Evolutionary conservation across 1,140 invertebrate genomes (phyloP).

Genomic region (Macrocentrus cingulum): DNA sequence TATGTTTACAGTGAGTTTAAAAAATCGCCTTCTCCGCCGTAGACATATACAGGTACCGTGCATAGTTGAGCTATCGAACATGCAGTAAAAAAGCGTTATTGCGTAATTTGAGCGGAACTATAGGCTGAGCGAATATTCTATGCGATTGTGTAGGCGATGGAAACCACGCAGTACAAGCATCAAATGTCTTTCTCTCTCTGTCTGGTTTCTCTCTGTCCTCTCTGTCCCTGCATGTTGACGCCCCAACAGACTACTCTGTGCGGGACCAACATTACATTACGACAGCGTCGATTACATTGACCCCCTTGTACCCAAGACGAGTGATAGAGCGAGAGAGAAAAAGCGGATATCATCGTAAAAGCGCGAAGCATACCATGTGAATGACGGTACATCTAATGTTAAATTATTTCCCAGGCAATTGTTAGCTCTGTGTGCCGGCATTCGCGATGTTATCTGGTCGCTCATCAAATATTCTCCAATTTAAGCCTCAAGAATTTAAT

Average conservation of each 20-base stretch:
- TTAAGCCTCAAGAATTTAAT: no score
- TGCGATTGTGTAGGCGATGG: conserved; percentile 25
- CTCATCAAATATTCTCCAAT: no score
- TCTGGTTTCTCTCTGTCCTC: no score
- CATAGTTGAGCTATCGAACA: no score
- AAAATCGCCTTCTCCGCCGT: no score
- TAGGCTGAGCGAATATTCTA: neutral
- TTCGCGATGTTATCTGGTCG: no score
- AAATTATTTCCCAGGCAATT: no score
- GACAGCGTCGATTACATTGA: conserved; percentile 46
- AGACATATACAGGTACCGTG: no score
- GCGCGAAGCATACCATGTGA: neutral
- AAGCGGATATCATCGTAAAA: neutral
- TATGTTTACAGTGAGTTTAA: no score
- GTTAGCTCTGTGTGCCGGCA: no score
- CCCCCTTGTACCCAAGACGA: conserved; percentile 23
- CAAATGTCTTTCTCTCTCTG: conserved; percentile 8
- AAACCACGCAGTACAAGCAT: conserved; percentile 23
- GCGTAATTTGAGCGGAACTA: neutral
- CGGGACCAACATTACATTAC: conserved; percentile 37
- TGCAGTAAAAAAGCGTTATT: neutral
- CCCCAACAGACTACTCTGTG: conserved; percentile 12
- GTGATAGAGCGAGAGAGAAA: conserved; percentile 21
- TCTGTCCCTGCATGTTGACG: neutral
- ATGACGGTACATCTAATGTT: conserved; percentile 10